Base-by-base conservation (phyloP, 1,140 invertebrate species). In the Tetranychus cinnabarinus region DNA sequence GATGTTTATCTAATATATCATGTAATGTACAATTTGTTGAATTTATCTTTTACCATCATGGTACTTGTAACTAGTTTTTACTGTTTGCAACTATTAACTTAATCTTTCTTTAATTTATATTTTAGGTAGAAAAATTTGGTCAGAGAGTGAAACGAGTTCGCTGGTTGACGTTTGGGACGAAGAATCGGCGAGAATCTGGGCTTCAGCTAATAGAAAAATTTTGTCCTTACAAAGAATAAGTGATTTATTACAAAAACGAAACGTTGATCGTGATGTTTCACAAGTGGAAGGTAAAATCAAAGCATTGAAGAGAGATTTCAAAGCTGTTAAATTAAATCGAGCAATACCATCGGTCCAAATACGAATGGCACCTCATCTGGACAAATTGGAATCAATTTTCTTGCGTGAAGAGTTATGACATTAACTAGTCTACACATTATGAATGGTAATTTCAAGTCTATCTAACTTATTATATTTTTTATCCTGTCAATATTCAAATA, bases 241-340 rank as follows among this genome's bases (percentile, higher is more conserved):
- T 10, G 57, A 58, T 42, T 5, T 58, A 6, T 31, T 58, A 33
- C 36, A 42, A 42, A 3, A 42, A 31, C 13, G 36, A 7, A 47
- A 58, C 45, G 34, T 58, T 3, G 57, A 58, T 46, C 36, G 57
- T 15, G 57, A 58, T 34, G 45, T 58, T 5, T 58, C 57, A 12
- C 57, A 58, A 42, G 57, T 58, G 3, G 57, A 58, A 47, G 57
- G 57, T 42, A 58, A 58, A 46, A 58, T 58, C 12, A 58, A 58
- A 46, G 57, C 57, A 5, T 31, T 58, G 42, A 58, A 58, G 42
- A 5, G 57, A 5, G 57, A 58, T 47, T 58, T 35, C 33, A 58
- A 58, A 45, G 36, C 35, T 42, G 39, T 58, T 47, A 58, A 58
- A 47, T 4, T 23, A 13, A 35, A 58, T 46, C 4, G 23, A 46